These are phyloP conservation scores for Agrypnia vestita DNA, from an alignment of 1,140 invertebrate genomes.

Conservation along the genomic window DNA sequence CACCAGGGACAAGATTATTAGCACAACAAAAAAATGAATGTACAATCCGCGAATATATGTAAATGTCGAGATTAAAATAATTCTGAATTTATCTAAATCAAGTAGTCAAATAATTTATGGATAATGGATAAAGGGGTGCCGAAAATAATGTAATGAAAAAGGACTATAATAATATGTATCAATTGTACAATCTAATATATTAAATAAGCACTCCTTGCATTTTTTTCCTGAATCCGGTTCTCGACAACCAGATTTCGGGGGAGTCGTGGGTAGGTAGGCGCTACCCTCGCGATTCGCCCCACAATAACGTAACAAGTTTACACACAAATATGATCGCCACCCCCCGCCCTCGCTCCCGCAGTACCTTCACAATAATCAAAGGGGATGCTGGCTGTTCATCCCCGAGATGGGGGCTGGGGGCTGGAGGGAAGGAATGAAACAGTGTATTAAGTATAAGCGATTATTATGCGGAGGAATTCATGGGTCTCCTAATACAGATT, in stretches of 20 bases:
- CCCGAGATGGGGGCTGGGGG: background rate
- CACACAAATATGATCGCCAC: conserved; percentile 57
- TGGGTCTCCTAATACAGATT: background rate
- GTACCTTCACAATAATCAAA: background rate
- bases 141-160: too few species aligned
- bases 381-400: conserved; percentile 22
- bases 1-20: too few species aligned
- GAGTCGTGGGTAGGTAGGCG: background rate
- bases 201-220: too few species aligned
- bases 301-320: conserved; percentile 59
- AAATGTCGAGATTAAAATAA: too few species aligned
- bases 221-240: conserved; percentile 8
- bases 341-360: background rate
- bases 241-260: background rate
- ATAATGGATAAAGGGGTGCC: too few species aligned
- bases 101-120: too few species aligned
- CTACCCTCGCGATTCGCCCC: conserved; percentile 40
- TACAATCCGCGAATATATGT: too few species aligned
- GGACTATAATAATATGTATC: too few species aligned
- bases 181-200: too few species aligned
- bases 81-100: too few species aligned
- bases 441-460: conserved; percentile 21
- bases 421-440: background rate
- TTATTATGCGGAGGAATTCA: conserved; percentile 19
- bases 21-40: too few species aligned